Evolutionary conservation across 2,113 vertebrate genomes (phyloP).

Genomic region (Menura novaehollandiae): DNA sequence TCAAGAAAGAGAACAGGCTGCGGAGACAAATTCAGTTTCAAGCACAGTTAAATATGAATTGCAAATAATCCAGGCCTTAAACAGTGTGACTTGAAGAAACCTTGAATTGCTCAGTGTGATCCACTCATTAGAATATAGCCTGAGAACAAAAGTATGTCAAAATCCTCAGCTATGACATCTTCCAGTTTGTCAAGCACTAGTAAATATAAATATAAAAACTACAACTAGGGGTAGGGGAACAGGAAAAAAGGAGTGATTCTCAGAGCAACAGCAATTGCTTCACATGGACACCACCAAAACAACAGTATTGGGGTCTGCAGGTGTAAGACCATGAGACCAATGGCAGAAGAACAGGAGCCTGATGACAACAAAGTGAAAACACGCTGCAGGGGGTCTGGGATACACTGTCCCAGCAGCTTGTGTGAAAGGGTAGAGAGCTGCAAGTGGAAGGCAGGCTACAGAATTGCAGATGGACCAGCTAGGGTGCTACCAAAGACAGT

Average conservation of each 20-base stretch:
- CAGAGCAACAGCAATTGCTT: neutral
- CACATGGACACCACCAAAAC: neutral
- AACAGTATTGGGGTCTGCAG: neutral
- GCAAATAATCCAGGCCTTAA: neutral
- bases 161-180: neutral
- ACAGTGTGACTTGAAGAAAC: neutral
- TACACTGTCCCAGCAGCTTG: neutral
- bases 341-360: neutral
- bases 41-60: neutral
- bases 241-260: neutral
- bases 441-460: neutral
- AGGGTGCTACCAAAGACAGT: neutral
- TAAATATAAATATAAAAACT: neutral
- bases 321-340: neutral
- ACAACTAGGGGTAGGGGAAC: neutral
- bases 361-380: neutral
- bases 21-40: neutral
- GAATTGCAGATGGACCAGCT: accelerated
- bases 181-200: neutral
- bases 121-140: neutral
- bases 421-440: neutral
- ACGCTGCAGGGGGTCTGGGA: neutral
- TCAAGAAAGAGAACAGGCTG: neutral
- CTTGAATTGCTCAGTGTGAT: neutral
- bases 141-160: neutral